Conservation (phyloP, 2,888 invertebrate genomes). For the Tillus elongatus region DNA sequence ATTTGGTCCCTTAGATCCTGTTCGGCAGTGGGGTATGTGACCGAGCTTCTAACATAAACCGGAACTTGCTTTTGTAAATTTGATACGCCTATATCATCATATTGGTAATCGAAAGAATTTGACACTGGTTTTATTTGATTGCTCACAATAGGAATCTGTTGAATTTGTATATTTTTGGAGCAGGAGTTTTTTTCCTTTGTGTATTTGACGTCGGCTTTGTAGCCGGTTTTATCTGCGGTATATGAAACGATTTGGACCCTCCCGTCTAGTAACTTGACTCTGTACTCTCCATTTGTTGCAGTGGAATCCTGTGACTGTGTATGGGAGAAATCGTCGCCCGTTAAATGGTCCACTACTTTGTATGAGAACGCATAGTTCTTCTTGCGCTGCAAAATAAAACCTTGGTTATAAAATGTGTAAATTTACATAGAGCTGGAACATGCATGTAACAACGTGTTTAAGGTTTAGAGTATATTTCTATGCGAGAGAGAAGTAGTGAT, state of each 20-base stretch:
- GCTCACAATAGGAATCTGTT: constrained; percentile 17
- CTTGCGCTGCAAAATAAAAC: constrained; percentile 28
- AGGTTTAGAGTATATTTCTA: too few species aligned
- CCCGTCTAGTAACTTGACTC: constrained; percentile 59
- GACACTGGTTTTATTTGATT: too few species aligned
- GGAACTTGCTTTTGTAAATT: constrained; percentile 14
- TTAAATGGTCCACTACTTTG: constrained; percentile 51
- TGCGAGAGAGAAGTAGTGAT: too few species aligned
- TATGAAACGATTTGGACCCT: constrained; percentile 49
- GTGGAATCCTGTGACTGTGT: constrained; percentile 53
- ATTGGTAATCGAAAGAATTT: constrained; percentile 20
- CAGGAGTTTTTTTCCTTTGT: constrained; percentile 28
- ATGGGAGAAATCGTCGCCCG: constrained; percentile 61
- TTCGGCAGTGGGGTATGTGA: too few species aligned
- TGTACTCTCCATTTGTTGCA: constrained; percentile 57
- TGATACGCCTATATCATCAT: constrained; percentile 17
- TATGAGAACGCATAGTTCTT: constrained; percentile 58
- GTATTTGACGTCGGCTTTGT: constrained; percentile 58
- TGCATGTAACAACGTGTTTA: too few species aligned
- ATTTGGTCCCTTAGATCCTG: too few species aligned
- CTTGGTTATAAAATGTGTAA: too few species aligned
- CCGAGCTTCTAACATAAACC: too few species aligned
- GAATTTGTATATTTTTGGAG: constrained; percentile 16
- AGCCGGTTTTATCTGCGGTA: constrained; percentile 57
- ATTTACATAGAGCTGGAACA: too few species aligned